These are phyloP conservation scores for Melanerpes formicivorus DNA, from an alignment of 2,113 vertebrate species.

Conservation along the genomic window DNA sequence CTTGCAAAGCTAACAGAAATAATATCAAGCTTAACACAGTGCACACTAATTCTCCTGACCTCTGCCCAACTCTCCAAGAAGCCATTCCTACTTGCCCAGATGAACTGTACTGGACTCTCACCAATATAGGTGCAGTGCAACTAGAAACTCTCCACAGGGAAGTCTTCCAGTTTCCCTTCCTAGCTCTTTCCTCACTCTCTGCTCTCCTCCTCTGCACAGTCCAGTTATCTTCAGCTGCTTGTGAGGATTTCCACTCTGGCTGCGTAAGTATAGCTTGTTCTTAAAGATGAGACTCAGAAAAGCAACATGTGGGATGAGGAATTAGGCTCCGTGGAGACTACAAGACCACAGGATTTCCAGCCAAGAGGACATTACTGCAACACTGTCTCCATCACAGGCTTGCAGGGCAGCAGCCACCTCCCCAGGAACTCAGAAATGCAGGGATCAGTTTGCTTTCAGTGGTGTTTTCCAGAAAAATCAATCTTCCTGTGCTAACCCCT, in stretches of 20 bases:
- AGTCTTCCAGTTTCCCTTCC: background rate
- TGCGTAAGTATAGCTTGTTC: background rate
- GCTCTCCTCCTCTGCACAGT: background rate
- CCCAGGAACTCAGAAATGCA: slow-evolving; percentile 1
- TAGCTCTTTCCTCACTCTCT: background rate
- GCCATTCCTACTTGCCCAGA: background rate
- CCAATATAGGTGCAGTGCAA: background rate
- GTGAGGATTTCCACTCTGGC: background rate
- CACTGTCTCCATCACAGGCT: background rate
- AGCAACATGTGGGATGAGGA: background rate
- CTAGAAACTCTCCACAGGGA: background rate
- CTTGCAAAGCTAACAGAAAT: slow-evolving; percentile 16
- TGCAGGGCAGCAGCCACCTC: background rate
- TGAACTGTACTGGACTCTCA: background rate
- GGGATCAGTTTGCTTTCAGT: background rate
- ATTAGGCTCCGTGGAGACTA: background rate
- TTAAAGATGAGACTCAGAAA: background rate
- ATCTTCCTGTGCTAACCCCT: slow-evolving; percentile 33
- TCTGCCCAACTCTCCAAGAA: background rate
- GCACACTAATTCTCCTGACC: background rate
- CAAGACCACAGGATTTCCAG: background rate
- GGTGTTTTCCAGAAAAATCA: slow-evolving; percentile 31
- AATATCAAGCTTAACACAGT: background rate
- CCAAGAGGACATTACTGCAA: background rate
- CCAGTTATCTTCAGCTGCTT: background rate